These are phyloP conservation scores for Rhopalosiphum nymphaeae DNA, from an alignment of 2,888 invertebrate genomes.

Conservation along the genomic window DNA sequence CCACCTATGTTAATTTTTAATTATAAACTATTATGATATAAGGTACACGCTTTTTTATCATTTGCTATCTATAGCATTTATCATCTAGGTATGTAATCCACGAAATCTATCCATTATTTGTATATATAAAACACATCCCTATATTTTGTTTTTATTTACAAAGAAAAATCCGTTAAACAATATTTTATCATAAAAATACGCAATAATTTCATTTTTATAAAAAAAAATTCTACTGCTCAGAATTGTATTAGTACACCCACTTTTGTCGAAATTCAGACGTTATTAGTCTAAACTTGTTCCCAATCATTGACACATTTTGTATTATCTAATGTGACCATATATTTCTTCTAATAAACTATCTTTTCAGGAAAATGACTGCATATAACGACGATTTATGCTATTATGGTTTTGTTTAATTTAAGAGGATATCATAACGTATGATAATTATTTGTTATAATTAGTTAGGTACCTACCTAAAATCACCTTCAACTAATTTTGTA, in stretches of 20 bases:
- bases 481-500: not conserved
- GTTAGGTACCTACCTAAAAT: not conserved
- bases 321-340: not conserved
- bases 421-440: not conserved
- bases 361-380: rapidly evolving
- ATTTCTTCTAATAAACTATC: not conserved
- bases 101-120: not conserved
- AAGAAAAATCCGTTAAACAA: not conserved
- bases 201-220: not conserved
- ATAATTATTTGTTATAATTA: not conserved
- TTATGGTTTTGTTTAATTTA: not conserved
- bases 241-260: not conserved
- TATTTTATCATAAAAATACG: too few species aligned
- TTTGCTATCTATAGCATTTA: not conserved
- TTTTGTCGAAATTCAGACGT: not conserved
- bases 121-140: not conserved
- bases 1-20: not conserved
- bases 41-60: not conserved
- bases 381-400: not conserved
- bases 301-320: not conserved
- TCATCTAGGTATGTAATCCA: not conserved
- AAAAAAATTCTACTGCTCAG: not conserved
- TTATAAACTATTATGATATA: not conserved
- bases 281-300: not conserved
- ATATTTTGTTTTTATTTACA: not conserved